Evolutionary conservation across 1,140 invertebrate genomes (phyloP), one percentile per base, ranked within the genome.

Genomic region (Venturia canescens): DNA sequence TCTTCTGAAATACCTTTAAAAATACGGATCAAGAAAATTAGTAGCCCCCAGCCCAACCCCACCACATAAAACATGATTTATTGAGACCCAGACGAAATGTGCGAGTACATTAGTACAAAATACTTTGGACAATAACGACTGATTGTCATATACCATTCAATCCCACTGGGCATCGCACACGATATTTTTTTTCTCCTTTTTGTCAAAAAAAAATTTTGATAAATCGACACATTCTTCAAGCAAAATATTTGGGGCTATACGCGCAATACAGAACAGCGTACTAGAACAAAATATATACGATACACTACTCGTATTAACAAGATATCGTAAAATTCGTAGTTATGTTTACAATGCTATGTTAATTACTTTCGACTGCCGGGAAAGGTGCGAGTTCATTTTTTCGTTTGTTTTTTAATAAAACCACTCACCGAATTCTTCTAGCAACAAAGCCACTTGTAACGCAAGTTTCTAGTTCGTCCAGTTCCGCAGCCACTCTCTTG

Each of bases 1-100:
- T 27, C 1, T 66, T 44, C 76, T 78, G 76, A 78, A 78, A 78
- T 78, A 66, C 34, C 26, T 78, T 78, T 5, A 31, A 78, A 66
- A 77, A 27, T 78, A 27, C 44, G 57, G 76, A 48, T 66, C 23
- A 26, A 44, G 31, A 78, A 7, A 69, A 69, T 78, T 78, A 78
- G 76, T 78, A 78, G 38, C 57, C 76, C 74, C 57, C 76, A 66
- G 57, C 76, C 76, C 76, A 66, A n/a, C 76, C 76, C 76, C 57
- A 78, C 76, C 76, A 66, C 18, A 78, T 44, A 78, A 48, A 9
- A 66, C 44, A 26, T 78, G 60, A 78, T 78, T 78, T 78, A 66
- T 78, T 78, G 57, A 78, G 63, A 66, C 76, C 60, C 50, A 9
- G n/a, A 66, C 26, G 29, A 21, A 44, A 72, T 72, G 53, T 75